These are phyloP conservation scores for Caprella mutica DNA, from an alignment of 2,888 invertebrate species.

Conservation along the genomic window DNA sequence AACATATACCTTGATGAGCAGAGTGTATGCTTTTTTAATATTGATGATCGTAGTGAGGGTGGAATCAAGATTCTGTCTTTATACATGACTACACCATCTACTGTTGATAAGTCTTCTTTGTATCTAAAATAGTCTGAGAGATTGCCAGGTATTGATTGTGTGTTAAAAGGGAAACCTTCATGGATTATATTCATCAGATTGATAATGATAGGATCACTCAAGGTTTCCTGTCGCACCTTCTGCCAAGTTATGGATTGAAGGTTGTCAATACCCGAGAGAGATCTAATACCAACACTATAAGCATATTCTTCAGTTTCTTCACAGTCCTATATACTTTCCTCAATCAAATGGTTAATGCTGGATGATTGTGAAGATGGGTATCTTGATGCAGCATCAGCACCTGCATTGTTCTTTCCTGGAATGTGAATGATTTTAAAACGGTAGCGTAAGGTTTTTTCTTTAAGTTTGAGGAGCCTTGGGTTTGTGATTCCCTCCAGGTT, in stretches of 20 bases:
- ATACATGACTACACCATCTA: constrained; percentile 11
- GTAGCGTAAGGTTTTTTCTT: constrained; percentile 8
- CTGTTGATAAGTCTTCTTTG: neutral
- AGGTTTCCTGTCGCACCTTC: neutral
- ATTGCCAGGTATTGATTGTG: neutral
- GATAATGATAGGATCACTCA: constrained; percentile 4
- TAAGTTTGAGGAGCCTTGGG: neutral
- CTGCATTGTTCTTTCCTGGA: neutral
- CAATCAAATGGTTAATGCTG: no score
- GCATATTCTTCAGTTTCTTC: no score
- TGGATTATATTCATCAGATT: neutral
- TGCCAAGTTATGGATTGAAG: constrained; percentile 8
- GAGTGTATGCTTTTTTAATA: constrained; percentile 5
- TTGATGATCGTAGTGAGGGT: constrained; percentile 1
- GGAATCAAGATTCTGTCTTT: constrained; percentile 12
- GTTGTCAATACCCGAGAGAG: neutral
- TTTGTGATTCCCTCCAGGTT: neutral
- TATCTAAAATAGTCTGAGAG: constrained; percentile 7
- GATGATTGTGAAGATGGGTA: neutral
- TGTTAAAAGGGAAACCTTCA: neutral
- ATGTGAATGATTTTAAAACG: constrained; percentile 5
- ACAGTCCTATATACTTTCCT: no score
- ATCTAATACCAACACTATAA: neutral
- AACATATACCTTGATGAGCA: constrained; percentile 11
- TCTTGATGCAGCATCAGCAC: constrained; percentile 1